Base-by-base conservation (phyloP, 2,797 vertebrate genomes). In the Gastrophryne carolinensis region DNA sequence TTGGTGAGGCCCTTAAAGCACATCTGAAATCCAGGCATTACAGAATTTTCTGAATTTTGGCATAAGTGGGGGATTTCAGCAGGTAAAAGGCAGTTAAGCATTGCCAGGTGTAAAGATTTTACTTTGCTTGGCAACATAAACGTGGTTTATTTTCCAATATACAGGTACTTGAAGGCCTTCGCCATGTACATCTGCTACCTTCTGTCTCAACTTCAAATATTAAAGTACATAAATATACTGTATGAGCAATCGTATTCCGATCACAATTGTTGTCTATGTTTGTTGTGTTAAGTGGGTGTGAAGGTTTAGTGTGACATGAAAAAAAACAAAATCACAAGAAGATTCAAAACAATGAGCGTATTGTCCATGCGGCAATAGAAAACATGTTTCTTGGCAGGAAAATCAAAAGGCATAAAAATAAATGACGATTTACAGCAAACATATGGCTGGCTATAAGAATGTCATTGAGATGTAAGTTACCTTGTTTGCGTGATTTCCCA, bases 351-450 rank as follows among this genome's bases (percentile, higher is more conserved):
- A 30, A 24, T 47, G 35, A 29, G 53, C 21, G 39, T 27, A 52
- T 44, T 63, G 65, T 69, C 49, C 66, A 63, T 47, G 12, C 44
- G 53, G 44, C 49, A 75, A 54, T 34, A 5, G 65, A 17, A 63
- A 70, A 70, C 19, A 26, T 63, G 35, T 76, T 69, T 53, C 58
- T 70, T 76, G 65, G 74, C 66, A 64, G 27, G 49, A 62, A 69
- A 62, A 61, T 13, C 56, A 61, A 35, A 57, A 52, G 35, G 17
- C 74, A 63, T 76, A 56, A 76, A 76, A 63, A 70, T 53, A 70
- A 70, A 70, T 76, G 66, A 57, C 34, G 70, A 76, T 76, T 76
- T 76, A 76, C 57, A 76, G 50, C 26, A 70, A 64, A 54, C 74
- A 76, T 76, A 76, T 76, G 74, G 74, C 49, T 27, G 35, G 30